Evolutionary conservation across 2,888 invertebrate species (phyloP), one percentile per base, ranked within the genome.

Genomic region (Phyto melanocephala): DNA sequence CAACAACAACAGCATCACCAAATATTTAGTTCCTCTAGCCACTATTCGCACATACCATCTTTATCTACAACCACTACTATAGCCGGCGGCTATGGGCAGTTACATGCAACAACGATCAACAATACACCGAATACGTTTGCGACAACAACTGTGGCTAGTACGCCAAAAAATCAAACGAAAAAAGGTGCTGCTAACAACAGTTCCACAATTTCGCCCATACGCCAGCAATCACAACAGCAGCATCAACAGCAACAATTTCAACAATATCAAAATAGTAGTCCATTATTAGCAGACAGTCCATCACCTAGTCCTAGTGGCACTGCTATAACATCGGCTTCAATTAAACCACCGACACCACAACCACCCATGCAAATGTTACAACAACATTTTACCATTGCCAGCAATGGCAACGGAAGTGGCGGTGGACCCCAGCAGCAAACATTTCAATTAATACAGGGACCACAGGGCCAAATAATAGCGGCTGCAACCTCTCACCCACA

Each of bases 161-260:
- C 90, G 88, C 87, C 91, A 89, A 91, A 91, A 90, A 89, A 90
- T 89, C 88, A 91, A 91, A 85, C 91, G 90, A 91, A 91, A 91
- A 91, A 91, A 88, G 87, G 45, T 62, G 22, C 52, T 56, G 24
- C 28, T 68, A 72, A 54, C 70, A 58, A 58, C 70, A 54, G 60
- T 63, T 54, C 84, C 58, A 72, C 84, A 67, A 78, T 83, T 80
- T 84, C 86, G 84, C 85, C 86, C 81, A 83, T 76, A 85, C 79
- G 80, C 86, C 82, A 88, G 81, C 85, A 74, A n/a, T 20, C 63
- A 10, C 76, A 81, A 20, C 85, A 85, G 28, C 84, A 85, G 10
- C 85, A 80, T 45, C 87, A 80, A 58, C 86, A 86, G 8, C 88
- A 89, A 71, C 88, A 89, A 63, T 89, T 89, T 83, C 87, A 85